These are phyloP conservation scores for Gnatocerus cornutus DNA, from an alignment of 2,888 invertebrate genomes.

Conservation along the genomic window DNA sequence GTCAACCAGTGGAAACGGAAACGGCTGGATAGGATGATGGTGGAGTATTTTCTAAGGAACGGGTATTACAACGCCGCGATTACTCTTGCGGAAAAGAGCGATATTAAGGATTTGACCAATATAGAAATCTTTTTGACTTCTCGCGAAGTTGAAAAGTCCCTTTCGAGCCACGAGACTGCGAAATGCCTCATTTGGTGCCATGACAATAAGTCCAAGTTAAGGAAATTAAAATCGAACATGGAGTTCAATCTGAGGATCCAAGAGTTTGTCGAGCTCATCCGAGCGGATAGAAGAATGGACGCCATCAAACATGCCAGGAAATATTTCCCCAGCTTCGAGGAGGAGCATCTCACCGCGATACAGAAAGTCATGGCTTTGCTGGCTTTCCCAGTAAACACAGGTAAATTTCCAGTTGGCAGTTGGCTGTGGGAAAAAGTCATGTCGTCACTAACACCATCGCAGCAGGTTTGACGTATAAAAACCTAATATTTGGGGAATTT, in stretches of 20 bases:
- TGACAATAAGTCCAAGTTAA: constrained; percentile 95
- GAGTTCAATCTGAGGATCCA: constrained; percentile 95
- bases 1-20: constrained; percentile 88
- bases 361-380: constrained; percentile 96
- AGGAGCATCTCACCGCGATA: constrained; percentile 89
- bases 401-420: constrained; percentile 71
- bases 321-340: constrained; percentile 90
- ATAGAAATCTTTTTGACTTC: constrained; percentile 91
- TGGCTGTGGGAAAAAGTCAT: too few species aligned
- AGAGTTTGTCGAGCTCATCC: constrained; percentile 97
- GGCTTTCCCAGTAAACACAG: constrained; percentile 90
- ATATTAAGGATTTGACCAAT: constrained; percentile 91
- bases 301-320: constrained; percentile 97
- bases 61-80: constrained; percentile 97
- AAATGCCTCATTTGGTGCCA: constrained; percentile 97
- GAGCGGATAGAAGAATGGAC: constrained; percentile 87
- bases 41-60: constrained; percentile 95
- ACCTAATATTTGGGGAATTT: too few species aligned
- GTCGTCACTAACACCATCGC: too few species aligned
- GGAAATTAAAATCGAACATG: constrained; percentile 95
- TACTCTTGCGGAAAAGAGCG: constrained; percentile 86
- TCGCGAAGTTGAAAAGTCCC: constrained; percentile 89
- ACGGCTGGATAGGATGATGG: constrained; percentile 94
- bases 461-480: too few species aligned
- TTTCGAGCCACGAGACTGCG: constrained; percentile 86